Evolutionary conservation across 1,140 invertebrate species (phyloP), one percentile per base, ranked within the genome.

Genomic region (Pantala flavescens): DNA sequence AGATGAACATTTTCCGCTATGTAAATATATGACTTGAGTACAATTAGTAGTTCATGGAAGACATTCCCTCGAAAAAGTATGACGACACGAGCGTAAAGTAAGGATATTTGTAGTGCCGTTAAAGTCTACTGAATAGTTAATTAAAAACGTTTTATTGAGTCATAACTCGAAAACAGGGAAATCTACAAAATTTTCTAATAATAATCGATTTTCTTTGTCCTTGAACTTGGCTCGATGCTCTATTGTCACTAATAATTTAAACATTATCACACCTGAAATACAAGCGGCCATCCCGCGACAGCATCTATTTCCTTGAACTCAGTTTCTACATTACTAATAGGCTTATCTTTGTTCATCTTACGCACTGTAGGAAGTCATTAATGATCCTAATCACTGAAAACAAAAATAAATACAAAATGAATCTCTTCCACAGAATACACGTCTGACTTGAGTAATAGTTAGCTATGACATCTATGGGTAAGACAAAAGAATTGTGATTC

Each of bases 251-350:
- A 55, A 70, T 23, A 55, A 73, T 24, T 24, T 23, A 74, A 23
- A 21, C 24, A 21, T 74, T 11, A 70, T 55, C 74, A 70, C 71
- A 91, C 90, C 87, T 90, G 88, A 81, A 88, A 91, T 77, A 87
- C 82, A 36, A 84, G 80, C 71, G 84, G 79, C 90, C 90, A 92
- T 75, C 85, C 86, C 80, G 85, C 85, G 77, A 85, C 86, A 49
- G 84, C 83, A 77, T 86, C 87, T 79, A 91, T 86, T 78, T 89
- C 86, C 76, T 84, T 83, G 81, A 88, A 91, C 83, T 91, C 89
- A 7, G 84, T 84, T 83, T 90, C 90, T 76, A 91, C 84, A 77
- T 84, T 86, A 80, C 85, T 87, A 76, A 84, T 82, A 24, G 78
- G 76, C 70, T 79, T 77, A 77, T 78, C 79, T 28, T 74, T 74